Evolutionary conservation across 2,888 invertebrate species (phyloP).

Genomic region (Sylvicola fuscatus): DNA sequence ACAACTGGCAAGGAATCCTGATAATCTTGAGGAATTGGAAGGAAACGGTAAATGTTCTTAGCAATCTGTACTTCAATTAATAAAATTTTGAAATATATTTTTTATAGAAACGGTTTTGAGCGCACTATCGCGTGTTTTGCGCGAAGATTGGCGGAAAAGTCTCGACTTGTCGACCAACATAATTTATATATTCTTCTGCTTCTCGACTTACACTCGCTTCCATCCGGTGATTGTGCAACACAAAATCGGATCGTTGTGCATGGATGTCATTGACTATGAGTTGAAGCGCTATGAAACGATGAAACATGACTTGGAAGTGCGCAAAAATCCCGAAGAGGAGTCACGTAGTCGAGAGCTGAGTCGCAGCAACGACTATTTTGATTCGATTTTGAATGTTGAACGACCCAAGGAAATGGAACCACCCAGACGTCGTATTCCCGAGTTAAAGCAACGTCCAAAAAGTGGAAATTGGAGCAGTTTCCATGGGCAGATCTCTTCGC

Average conservation of each 20-base stretch:
- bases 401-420: conserved; percentile 34
- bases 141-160: conserved; percentile 96
- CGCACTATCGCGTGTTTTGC: conserved; percentile 81
- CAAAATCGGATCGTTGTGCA: conserved; percentile 91
- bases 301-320: conserved; percentile 51
- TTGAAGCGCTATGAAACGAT: conserved; percentile 83
- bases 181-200: conserved; percentile 91
- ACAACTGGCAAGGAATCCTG: conserved; percentile 79
- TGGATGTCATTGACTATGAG: conserved; percentile 93
- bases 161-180: conserved; percentile 92
- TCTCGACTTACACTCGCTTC: conserved; percentile 89
- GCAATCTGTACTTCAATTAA: not conserved
- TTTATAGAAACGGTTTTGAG: conserved; percentile 75
- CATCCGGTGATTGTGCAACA: conserved; percentile 88
- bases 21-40: conserved; percentile 82
- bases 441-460: conserved; percentile 50
- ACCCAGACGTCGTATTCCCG: conserved; percentile 47
- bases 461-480: conserved; percentile 44
- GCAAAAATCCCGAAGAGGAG: conserved; percentile 25
- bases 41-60: conserved; percentile 56
- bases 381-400: conserved; percentile 24
- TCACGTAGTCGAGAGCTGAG: conserved; percentile 5
- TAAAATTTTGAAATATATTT: conserved; percentile 4
- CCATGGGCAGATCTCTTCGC: conserved; percentile 28
- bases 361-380: conserved; percentile 19